Evolutionary conservation across 2,797 vertebrate genomes (phyloP), one percentile per base, ranked within the genome.

Genomic region (Peromyscus aztecus): DNA sequence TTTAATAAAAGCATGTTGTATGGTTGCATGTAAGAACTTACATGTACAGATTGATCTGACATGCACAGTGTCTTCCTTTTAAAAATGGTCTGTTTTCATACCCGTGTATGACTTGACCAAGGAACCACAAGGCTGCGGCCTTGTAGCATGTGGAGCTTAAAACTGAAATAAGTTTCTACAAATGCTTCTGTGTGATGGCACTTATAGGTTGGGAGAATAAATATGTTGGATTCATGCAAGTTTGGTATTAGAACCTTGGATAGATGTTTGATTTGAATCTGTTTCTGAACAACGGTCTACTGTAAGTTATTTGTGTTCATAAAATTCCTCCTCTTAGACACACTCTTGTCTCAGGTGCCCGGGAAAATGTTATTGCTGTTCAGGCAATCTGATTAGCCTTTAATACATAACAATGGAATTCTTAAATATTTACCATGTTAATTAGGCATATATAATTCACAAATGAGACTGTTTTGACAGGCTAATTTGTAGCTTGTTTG

Each of bases 391-490:
- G 52, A 71, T 34, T 95, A 83, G 49, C 31, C 31, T 76, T 83
- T 71, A 71, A 86, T 59, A 82, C 6, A 77, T 7, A 65, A 81
- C 40, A 71, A 87, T 37, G 92, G 12, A 73, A 83, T 82, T 92
- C 19, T 90, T 77, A 57, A 77, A 65, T 65, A 73, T 57, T 90
- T 94, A 34, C 1, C 14, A 52, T 52, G 29, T 94, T 89, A 40
- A 76, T 63, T 67, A 87, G 63, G 57, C 71, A 82, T 40, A 63
- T 23, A 94, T 63, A 76, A 76, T 93, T 67, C 75, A 75, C 57
- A 80, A 78, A n/a, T 52, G 40, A 96, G 46, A 84, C n/a, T 71
- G 23, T 95, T 82, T 92, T 78, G 65, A 81, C 14, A 89, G 34
- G 87, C 43, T 91, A 93, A 80, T 89, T 67, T 61, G 34, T 55